Base-by-base conservation (phyloP, 2,888 invertebrate genomes). In the Heliconius sara region DNA sequence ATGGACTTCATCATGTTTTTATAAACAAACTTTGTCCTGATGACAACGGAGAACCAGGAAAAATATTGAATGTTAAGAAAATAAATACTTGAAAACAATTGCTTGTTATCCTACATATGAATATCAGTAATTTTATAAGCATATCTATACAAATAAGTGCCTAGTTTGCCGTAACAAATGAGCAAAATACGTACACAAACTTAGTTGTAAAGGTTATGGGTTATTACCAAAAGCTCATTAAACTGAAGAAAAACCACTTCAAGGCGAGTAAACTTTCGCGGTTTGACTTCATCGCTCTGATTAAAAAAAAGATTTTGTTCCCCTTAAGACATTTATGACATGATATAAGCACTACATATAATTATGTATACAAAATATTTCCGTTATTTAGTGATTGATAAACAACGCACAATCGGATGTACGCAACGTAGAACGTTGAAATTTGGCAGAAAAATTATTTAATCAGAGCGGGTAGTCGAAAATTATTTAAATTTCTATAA, bases 201-300 rank as follows among this genome's bases (percentile, higher is more conserved):
- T 12, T 68, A 16, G 25, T n/a, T 43, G 13, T 68, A 39, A 43
- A 68, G 43, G 68, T 68, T 68, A 39, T 34, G n/a, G 25, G 43
- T 16, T 68, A 13, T 68, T n/a, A 43, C 39, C 39, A 43, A 68
- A 68, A 68, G 25, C 39, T 68, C 43, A 34, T 74, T 65, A 60
- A 67, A 70, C 75, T 47, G 63, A 67, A 68, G 19, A 72, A 76
- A 47, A 65, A 72, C 25, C 25, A 25, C 68, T 68, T 68, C 39
- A 57, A 57, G 22, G 76, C 52, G 52, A 66, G 27, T 73, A 34
- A 79, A 79, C 79, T 79, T 73, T 81, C 74, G 77, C 70, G 77
- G 76, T 79, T 67, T 60, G 71, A 77, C 67, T 74, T 74, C 39
- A 70, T 71, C 65, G 72, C 68, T 78, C 43, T 68, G 63, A 76